Evolutionary conservation across 2,888 invertebrate genomes (phyloP).

Genomic region (Chymomyza procnemis): DNA sequence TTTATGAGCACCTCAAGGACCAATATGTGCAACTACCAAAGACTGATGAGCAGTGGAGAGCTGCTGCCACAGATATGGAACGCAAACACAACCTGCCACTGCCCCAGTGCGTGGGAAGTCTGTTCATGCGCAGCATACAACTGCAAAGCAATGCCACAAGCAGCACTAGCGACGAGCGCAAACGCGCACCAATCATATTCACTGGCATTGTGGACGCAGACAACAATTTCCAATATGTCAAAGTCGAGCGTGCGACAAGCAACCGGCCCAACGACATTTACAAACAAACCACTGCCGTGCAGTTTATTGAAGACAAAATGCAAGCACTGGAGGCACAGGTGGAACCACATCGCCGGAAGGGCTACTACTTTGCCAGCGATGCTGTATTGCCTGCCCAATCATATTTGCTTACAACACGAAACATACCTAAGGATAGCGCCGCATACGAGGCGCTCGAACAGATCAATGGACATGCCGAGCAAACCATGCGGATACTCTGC

Average conservation of each 20-base stretch:
- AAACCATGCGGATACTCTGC: slow-evolving; percentile 73
- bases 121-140: slow-evolving; percentile 75
- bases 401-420: slow-evolving; percentile 69
- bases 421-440: slow-evolving; percentile 49
- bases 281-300: slow-evolving; percentile 71
- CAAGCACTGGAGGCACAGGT: slow-evolving; percentile 43
- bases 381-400: slow-evolving; percentile 69
- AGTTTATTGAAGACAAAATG: slow-evolving; percentile 65
- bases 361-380: slow-evolving; percentile 71
- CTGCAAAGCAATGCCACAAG: slow-evolving; percentile 57
- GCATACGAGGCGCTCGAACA: slow-evolving; percentile 59
- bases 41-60: slow-evolving; percentile 77
- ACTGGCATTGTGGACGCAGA: slow-evolving; percentile 74
- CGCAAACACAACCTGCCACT: slow-evolving; percentile 73
- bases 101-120: slow-evolving; percentile 74
- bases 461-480: slow-evolving; percentile 60
- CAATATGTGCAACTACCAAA: slow-evolving; percentile 76
- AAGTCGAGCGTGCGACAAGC: slow-evolving; percentile 70
- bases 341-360: slow-evolving; percentile 30
- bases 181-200: slow-evolving; percentile 71
- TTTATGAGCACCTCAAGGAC: slow-evolving; percentile 76
- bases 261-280: slow-evolving; percentile 68
- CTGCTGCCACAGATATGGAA: slow-evolving; percentile 70
- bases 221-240: slow-evolving; percentile 74
- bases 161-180: slow-evolving; percentile 49